Base-by-base conservation (phyloP, 2,888 invertebrate species). In the Ophion ellenae region DNA sequence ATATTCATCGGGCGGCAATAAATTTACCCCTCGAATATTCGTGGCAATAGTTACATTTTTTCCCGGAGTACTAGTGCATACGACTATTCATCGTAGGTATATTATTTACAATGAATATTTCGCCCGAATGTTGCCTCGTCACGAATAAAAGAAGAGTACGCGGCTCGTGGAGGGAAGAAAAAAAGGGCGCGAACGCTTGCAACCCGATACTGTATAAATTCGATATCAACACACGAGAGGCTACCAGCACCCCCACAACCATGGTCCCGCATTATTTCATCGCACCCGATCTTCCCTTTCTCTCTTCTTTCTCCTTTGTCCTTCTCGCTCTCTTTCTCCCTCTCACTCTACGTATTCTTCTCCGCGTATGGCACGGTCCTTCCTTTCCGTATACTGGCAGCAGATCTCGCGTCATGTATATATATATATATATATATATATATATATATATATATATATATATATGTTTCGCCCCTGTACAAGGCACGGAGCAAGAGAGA, bases 151-250 rank as follows among this genome's bases (percentile, higher is more conserved):
- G 83, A 89, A 89, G 87, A 53, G 9, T 40, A 9, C 90, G 91
- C 90, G 87, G 90, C 85, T 85, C 71, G 87, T 86, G 78, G 76
- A 69, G 63, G 17, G 59, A 59, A 32, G 67, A 47, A 69, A 64
- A 80, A 47, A 66, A 84, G 32, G 71, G 47, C 73, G 71, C 71
- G 76, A 84, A 87, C 81, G 75, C 74, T 76, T 86, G 93, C 90
- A 93, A 93, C 91, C 90, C 89, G 91, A 92, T 91, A 92, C 91
- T 90, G 90, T 90, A 92, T 93, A 92, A 93, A 93, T 92, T 93
- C 91, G 93, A 93, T 93, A 93, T 92, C 92, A 91, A 90, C 91
- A 89, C 89, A 88, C 91, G 64, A 45, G 28, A 70, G 79, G 45
- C 63, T 76, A 66, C 47, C 71, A 71, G 75, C 83, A 71, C 45